Base-by-base conservation (phyloP, 2,888 invertebrate genomes). In the Invenusta paracnida region DNA sequence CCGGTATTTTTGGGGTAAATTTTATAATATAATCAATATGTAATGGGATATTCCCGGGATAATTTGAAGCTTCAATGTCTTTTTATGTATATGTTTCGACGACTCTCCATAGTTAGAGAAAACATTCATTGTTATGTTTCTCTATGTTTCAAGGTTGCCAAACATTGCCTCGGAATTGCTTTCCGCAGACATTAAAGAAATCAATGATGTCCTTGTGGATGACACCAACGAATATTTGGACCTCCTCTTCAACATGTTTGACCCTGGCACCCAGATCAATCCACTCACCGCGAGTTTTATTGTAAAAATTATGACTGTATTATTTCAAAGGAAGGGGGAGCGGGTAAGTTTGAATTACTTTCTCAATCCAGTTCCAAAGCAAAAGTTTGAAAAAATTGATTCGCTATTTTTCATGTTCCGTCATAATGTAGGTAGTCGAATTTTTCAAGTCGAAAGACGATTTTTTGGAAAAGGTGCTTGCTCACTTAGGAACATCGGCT, bases 221-320 rank as follows among this genome's bases (percentile, higher is more conserved):
- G 73, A 73, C 5, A 73, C 73, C 11, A 23, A 73, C 25, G 73
- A 73, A 5, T 73, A n/a, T 73, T 73, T 73, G 23, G 25, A 73
- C 73, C 73, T 73, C 27, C 27, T 73, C 2, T 73, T 73, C 25
- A 73, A 73, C 25, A 73, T 25, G 17, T 73, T 73, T 25, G 73
- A 73, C 23, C 73, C 73, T 2, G 25, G 11, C 11, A 25, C 23
- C 2, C 5, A 5, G 17, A 5, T 73, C 25, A 73, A 73, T 73
- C 73, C 73, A 73, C 73, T 73, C 2, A 73, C 23, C 2, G 73
- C 73, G 5, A 73, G 73, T 73, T 73, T 73, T 23, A 23, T 73
- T 73, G 73, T 73, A 5, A 73, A 25, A 73, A 73, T 73, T 73
- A 73, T 73, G 73, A 73, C 73, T 73, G 73, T 73, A 23, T 73